A percentile compares a stretch with the other conserved stretches of the same genome.
Evolutionary conservation across 1,140 invertebrate species (phyloP).

Genomic region (Camponotus pennsylvanicus): DNA sequence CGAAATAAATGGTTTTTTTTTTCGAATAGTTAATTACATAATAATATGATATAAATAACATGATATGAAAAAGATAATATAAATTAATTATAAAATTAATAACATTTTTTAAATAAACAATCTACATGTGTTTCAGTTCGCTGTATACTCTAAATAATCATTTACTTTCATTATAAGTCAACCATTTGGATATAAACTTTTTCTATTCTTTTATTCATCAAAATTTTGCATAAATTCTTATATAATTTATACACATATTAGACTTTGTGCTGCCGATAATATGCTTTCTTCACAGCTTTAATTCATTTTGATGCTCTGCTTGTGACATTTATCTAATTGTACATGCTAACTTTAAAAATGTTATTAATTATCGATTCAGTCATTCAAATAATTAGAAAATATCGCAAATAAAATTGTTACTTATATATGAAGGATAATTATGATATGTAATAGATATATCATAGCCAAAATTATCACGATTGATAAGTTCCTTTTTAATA

Average conservation of each 20-base stretch:
- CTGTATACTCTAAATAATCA: background rate
- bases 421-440: background rate
- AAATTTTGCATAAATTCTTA: slow-evolving; percentile 16
- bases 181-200: background rate
- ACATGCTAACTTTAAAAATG: background rate
- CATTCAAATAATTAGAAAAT: slow-evolving; percentile 4
- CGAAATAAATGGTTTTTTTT: background rate
- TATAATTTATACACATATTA: slow-evolving; percentile 23
- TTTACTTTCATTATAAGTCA: background rate
- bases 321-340: slow-evolving; percentile 1
- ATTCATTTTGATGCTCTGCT: background rate
- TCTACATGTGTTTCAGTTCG: background rate
- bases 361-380: background rate
- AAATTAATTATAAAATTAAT: background rate
- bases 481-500: background rate
- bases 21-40: slow-evolving; percentile 9
- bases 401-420: background rate
- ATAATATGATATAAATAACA: background rate
- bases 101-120: slow-evolving; percentile 24
- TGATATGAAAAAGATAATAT: background rate
- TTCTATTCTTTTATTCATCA: background rate
- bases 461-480: background rate
- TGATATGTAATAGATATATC: background rate
- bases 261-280: background rate
- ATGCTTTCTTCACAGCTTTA: background rate